Evolutionary conservation across 53 echinoderm and acorn worm species (phyloP), one percentile per base, ranked within the genome.

Genomic region (Luidia sarsii): DNA sequence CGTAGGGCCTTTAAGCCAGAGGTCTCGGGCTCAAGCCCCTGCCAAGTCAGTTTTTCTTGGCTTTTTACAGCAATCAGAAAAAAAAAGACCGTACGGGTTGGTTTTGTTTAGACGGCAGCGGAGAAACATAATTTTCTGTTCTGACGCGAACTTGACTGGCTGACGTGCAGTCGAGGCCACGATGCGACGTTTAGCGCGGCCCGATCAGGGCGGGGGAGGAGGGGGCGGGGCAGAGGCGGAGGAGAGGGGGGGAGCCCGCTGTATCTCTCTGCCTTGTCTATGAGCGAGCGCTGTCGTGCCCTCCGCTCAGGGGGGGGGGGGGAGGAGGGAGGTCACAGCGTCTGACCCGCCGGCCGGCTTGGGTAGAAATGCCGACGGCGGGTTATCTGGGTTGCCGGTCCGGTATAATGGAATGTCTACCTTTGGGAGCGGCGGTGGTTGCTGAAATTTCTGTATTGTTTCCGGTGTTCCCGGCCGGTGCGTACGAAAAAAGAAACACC

Each of bases 81-180:
- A n/a, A n/a, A n/a, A 49, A 70, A 36, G 20, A 11, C 32, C 30
- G 24, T 29, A 8, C 2, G 24, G 19, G 59, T 1, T 16, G 4
- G 10, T 57, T 30, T 70, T 35, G 33, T 16, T 52, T 52, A 33
- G 70, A 70, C 52, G 32, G 9, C 24, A 33, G 1, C 22, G 14
- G 62, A 59, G 49, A 56, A 77, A 77, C 77, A 60, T 16, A 28
- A 2, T 61, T 77, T 60, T 77, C 0, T 77, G 1, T 29, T 28
- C 18, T 45, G 61, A 37, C 77, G 23, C 77, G 77, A 77, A 77
- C 77, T 77, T 77, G 77, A 77, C 77, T 77, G n/a, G n/a, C n/a
- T n/a, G n/a, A n/a, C n/a, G n/a, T n/a, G n/a, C n/a, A n/a, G n/a
- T n/a, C n/a, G n/a, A n/a, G n/a, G n/a, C n/a, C n/a, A n/a, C n/a